Evolutionary conservation across 2,888 invertebrate genomes (phyloP), one percentile per base, ranked within the genome.

Genomic region (Agrochola lychnidis): DNA sequence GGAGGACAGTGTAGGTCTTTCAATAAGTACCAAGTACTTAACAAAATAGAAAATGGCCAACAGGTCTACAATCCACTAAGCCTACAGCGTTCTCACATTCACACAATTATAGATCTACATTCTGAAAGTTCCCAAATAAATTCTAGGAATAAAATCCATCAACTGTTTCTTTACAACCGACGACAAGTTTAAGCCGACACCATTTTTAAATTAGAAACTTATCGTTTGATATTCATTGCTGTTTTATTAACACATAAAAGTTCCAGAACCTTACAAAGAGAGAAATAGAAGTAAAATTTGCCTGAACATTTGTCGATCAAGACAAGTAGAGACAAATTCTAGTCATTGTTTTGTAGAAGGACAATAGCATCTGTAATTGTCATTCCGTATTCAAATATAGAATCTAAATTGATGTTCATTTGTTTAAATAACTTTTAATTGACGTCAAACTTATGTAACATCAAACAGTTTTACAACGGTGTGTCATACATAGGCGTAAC

Each of bases 401-500:
- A 72, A 66, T 66, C 7, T 7, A 56, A 61, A 79, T 72, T 72
- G 12, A 72, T 45, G 59, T 79, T 53, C 22, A 79, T 71, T 78
- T 72, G 66, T 64, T 68, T 45, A 45, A 63, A 64, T 57, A 45
- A 36, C n/a, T 64, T 64, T 59, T 64, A 81, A 78, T 66, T 81
- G 68, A 63, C 51, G 64, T 36, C 22, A 61, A 48, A 40, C 51
- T 64, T 85, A 68, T 61, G 70, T 70, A 83, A 83, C 25, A 70
- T 63, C 36, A 51, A 57, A 53, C 70, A 56, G 22, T 61, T 51
- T 25, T 57, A 57, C 19, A 63, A n/a, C 2, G 25, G 57, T 70
- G 59, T 67, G 68, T 82, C 82, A 82, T 59, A 78, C n/a, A 67
- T 22, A 48, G 40, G 30, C 68, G 56, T 82, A 51, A 36, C 25